Evolutionary conservation across 2,797 vertebrate genomes (phyloP).

Genomic region (Hylomyscus alleni): DNA sequence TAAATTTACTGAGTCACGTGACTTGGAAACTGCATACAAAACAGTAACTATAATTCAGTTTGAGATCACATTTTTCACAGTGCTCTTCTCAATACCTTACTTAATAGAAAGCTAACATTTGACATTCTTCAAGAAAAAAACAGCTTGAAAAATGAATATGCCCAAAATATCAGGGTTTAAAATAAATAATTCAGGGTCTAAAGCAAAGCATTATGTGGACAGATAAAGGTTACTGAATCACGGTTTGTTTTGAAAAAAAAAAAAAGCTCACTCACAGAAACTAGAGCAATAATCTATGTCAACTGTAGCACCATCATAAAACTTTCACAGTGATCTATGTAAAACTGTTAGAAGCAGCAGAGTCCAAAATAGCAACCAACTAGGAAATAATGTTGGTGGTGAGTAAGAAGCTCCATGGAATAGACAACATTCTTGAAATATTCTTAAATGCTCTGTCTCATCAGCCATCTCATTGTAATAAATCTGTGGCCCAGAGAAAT

Average conservation of each 20-base stretch:
- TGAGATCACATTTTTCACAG: neutral
- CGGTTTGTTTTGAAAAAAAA: neutral
- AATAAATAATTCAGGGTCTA: fast-evolving
- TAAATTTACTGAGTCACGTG: neutral
- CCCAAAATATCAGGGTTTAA: neutral
- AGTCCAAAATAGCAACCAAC: no score
- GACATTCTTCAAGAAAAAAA: neutral
- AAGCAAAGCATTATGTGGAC: neutral
- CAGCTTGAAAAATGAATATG: neutral
- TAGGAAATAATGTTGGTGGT: fast-evolving
- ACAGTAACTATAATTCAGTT: neutral
- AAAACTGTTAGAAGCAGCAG: neutral
- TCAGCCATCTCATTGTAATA: fast-evolving
- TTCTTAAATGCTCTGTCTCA: fast-evolving
- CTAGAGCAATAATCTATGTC: neutral
- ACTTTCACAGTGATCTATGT: fast-evolving
- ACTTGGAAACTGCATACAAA: constrained; percentile 6
- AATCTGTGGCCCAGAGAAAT: neutral
- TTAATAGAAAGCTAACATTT: neutral
- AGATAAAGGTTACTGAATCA: neutral
- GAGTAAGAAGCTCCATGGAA: neutral
- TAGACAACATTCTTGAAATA: neutral
- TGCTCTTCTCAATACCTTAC: neutral
- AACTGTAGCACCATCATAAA: neutral
- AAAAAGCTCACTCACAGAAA: fast-evolving